A percentile compares a stretch with the other conserved stretches of the same genome.
These are phyloP conservation scores for Ennomos erosarius DNA, from an alignment of 2,888 invertebrate genomes.

Conservation along the genomic window DNA sequence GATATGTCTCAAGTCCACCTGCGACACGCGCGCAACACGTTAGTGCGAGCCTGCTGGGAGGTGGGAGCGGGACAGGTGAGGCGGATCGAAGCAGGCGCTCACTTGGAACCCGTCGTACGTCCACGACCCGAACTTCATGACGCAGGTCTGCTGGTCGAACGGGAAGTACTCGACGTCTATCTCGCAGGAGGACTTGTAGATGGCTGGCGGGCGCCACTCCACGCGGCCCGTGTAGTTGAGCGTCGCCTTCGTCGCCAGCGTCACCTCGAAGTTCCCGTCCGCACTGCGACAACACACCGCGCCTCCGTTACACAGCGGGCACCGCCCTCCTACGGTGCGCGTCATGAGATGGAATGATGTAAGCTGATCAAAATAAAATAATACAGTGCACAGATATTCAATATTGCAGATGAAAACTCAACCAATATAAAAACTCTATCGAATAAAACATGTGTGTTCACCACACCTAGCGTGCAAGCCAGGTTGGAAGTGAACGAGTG, in stretches of 20 bases:
- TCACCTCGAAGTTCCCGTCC: slow-evolving; percentile 96
- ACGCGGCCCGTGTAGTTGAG: slow-evolving; percentile 95
- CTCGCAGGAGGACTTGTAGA: slow-evolving; percentile 97
- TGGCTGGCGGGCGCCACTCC: slow-evolving; percentile 98
- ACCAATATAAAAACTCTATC: too few species aligned
- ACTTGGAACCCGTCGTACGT: slow-evolving; percentile 98
- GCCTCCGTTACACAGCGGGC: neutral
- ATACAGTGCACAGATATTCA: too few species aligned
- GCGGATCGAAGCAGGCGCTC: slow-evolving; percentile 47
- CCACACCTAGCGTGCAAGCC: neutral
- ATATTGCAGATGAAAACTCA: too few species aligned
- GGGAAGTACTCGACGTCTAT: slow-evolving; percentile 97
- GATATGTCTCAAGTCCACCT: slow-evolving; percentile 97
- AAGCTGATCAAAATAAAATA: too few species aligned
- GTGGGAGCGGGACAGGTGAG: neutral
- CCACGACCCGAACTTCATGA: slow-evolving; percentile 97
- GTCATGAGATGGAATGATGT: too few species aligned
- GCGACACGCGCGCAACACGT: slow-evolving; percentile 13
- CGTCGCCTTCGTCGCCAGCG: slow-evolving; percentile 95
- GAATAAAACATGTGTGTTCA: too few species aligned
- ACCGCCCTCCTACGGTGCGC: too few species aligned
- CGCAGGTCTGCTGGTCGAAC: slow-evolving; percentile 96
- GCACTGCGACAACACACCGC: slow-evolving; percentile 85
- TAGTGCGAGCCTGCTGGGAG: neutral
- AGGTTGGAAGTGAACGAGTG: neutral